These are phyloP conservation scores for Apteryx mantelli DNA, from an alignment of 2,113 vertebrate species.

Conservation along the genomic window DNA sequence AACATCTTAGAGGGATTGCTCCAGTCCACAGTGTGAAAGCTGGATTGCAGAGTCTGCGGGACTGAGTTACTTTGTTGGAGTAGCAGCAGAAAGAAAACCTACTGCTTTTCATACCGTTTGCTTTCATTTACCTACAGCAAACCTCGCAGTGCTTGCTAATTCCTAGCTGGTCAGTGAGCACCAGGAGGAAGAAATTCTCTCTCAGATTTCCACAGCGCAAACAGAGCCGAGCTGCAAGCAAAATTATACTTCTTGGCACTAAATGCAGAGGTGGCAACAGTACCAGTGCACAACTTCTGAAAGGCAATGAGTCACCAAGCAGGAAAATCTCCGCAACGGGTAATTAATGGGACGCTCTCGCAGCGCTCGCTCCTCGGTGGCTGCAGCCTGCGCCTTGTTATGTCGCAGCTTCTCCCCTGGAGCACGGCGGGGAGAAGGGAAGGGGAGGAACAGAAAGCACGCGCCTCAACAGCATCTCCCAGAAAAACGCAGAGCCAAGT, in stretches of 20 bases:
- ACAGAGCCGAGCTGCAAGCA: not conserved
- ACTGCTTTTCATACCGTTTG: not conserved
- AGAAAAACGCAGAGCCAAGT: not conserved
- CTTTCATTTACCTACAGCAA: not conserved
- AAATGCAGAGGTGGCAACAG: not conserved
- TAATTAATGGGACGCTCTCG: not conserved
- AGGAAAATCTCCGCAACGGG: not conserved
- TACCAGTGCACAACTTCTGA: not conserved
- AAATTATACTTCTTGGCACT: not conserved
- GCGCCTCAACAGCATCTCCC: not conserved
- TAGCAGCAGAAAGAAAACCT: not conserved
- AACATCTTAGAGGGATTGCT: not conserved
- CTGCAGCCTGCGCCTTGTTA: not conserved
- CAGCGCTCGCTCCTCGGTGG: not conserved
- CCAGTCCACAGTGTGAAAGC: not conserved
- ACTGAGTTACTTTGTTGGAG: not conserved
- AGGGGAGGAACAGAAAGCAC: not conserved
- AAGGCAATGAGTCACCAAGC: conserved; percentile 1
- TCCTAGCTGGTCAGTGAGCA: not conserved
- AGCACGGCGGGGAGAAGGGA: not conserved
- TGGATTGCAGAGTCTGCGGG: not conserved
- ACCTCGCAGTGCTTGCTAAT: not conserved
- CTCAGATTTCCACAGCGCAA: not conserved
- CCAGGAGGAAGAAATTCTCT: not conserved
- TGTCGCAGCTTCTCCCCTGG: not conserved